Base-by-base conservation (phyloP, 2,797 vertebrate genomes). In the Ctenosaura bakeri region DNA sequence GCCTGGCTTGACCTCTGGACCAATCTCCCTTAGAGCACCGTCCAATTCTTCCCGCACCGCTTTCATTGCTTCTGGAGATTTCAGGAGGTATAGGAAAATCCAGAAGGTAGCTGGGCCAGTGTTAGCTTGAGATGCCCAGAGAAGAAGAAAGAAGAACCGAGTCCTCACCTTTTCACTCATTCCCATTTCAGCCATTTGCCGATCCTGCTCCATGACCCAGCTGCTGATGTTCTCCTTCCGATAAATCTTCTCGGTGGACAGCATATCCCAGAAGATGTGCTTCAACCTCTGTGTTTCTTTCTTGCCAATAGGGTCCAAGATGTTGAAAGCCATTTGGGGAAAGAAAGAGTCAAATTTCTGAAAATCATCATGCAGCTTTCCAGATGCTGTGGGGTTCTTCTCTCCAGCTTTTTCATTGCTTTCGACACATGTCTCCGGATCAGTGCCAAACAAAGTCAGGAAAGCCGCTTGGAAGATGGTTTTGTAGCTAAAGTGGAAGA, bases 101-200 rank as follows among this genome's bases (percentile, higher is more conserved):
- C 99, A 99, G 96, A 99, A 99, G 0, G 98, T 87, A 5, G 98
- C 94, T 0, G 99, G 98, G 0, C 98, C 99, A 0, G 98, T 99
- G 95, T 99, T 99, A 1, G 98, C 97, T 94, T 99, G 99, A 46
- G 99, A 98, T 5, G 98, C 98, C 98, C 98, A 99, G 13, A 99
- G 98, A 3, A 99, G 97, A 90, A 98, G 89, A 83, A 99, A 97
- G 97, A 98, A 98, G 93, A 97, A 98, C n/a, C 96, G 97, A 93
- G 95, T 94, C 89, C 97, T 94, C 98, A 98, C 98, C 35, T 91
- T 92, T 2, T 97, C 95, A 0, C 96, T 54, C 14, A 97, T 91
- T 0, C 97, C 98, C 0, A 1, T 1, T 66, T 98, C 98, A 20
- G 90, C 91, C 94, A 97, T 97, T 24, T 35, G 1, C 59, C 96